A percentile compares a stretch with the other conserved stretches of the same genome.
Evolutionary conservation across 1,140 invertebrate genomes (phyloP).

Genomic region (Saxidomus purpurata): DNA sequence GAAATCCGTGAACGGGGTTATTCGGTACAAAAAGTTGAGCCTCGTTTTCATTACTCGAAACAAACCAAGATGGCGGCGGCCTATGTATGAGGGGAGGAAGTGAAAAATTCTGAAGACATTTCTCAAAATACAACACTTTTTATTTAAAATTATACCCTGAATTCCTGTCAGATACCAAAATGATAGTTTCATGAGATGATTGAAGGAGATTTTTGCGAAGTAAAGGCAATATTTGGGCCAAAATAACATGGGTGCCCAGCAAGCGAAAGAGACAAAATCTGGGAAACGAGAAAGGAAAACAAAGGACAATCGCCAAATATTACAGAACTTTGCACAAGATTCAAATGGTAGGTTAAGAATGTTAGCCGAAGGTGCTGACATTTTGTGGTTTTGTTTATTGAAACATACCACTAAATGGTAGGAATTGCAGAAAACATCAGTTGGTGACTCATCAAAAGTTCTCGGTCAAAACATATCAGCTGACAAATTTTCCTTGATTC

Average conservation of each 20-base stretch:
- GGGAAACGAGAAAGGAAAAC: constrained; percentile 74
- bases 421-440: no score
- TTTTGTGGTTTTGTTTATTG: no score
- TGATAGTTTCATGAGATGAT: constrained; percentile 54
- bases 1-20: neutral
- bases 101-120: constrained; percentile 55
- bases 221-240: constrained; percentile 30
- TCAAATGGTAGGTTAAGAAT: constrained; percentile 68
- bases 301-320: constrained; percentile 70
- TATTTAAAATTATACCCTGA: neutral
- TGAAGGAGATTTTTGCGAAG: constrained; percentile 56
- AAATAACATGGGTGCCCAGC: constrained; percentile 75
- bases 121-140: constrained; percentile 3
- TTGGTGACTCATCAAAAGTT: no score
- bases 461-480: no score
- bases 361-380: no score
- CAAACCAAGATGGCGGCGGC: constrained; percentile 77
- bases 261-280: constrained; percentile 71
- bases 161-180: neutral
- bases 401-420: no score
- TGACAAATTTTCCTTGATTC: no score
- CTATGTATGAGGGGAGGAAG: constrained; percentile 75
- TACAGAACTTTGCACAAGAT: constrained; percentile 61
- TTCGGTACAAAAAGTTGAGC: constrained; percentile 33
- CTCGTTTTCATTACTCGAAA: constrained; percentile 61